Percentiles rank a stretch among this genome's conserved stretches.
These are phyloP conservation scores for Salvator merianae DNA, from an alignment of 2,113 vertebrate species.

Conservation along the genomic window DNA sequence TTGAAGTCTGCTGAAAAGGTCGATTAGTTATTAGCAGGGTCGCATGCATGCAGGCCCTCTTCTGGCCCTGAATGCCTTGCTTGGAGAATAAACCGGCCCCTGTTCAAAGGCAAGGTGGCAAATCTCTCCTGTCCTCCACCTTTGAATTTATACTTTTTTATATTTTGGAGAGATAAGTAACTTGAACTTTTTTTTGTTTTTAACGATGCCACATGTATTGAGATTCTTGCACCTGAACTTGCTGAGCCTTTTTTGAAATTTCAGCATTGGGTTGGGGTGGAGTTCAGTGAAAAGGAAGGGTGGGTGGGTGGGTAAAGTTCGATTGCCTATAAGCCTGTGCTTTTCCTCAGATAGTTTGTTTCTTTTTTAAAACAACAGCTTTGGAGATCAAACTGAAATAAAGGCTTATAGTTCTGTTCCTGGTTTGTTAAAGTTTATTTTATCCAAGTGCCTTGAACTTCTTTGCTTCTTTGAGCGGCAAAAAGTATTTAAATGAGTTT, in stretches of 20 bases:
- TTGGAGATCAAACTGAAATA: slow-evolving; percentile 30
- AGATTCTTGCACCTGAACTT: slow-evolving; percentile 15
- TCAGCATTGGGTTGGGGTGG: neutral
- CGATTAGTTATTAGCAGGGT: slow-evolving; percentile 1
- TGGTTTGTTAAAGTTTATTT: slow-evolving; percentile 5
- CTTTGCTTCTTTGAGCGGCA: neutral
- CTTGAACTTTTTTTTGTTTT: slow-evolving; percentile 5
- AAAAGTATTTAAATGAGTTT: neutral
- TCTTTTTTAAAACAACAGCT: rapidly evolving
- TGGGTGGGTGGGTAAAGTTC: neutral
- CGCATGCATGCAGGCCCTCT: neutral
- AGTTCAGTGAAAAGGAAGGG: neutral
- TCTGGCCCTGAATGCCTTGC: slow-evolving; percentile 15
- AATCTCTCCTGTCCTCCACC: neutral
- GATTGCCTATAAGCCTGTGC: slow-evolving; percentile 16
- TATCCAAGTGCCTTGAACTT: neutral
- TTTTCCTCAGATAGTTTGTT: slow-evolving; percentile 8
- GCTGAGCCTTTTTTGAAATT: slow-evolving; percentile 26
- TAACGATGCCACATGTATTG: neutral
- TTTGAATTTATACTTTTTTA: slow-evolving; percentile 26
- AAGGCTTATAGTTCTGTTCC: slow-evolving; percentile 24
- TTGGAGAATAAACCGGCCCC: slow-evolving; percentile 58
- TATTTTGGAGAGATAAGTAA: slow-evolving; percentile 23
- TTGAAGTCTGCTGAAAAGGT: neutral
- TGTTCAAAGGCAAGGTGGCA: slow-evolving; percentile 54